Evolutionary conservation across 2,888 invertebrate species (phyloP), one percentile per base, ranked within the genome.

Genomic region (Elegia similella): DNA sequence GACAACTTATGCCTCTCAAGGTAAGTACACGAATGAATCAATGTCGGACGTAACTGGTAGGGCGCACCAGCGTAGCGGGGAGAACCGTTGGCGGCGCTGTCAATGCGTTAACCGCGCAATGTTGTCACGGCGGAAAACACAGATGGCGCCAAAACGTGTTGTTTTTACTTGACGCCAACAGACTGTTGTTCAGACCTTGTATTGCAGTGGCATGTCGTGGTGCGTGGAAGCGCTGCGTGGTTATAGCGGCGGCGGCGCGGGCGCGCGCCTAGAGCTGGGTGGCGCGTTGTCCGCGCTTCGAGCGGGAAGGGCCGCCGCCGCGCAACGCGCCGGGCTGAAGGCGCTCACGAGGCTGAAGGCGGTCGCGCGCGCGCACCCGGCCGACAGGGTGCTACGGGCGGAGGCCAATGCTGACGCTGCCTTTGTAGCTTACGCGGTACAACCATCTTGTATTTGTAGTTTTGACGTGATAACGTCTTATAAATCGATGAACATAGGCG

Each of bases 161-260:
- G n/a, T n/a, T n/a, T n/a, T n/a, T n/a, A n/a, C n/a, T n/a, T n/a
- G n/a, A n/a, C n/a, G n/a, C n/a, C n/a, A n/a, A n/a, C n/a, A n/a
- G n/a, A n/a, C n/a, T n/a, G n/a, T n/a, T n/a, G n/a, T n/a, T n/a
- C n/a, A n/a, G n/a, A n/a, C n/a, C n/a, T 23, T 23, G 23, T 3
- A 3, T 23, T 5, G 86, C 57, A 86, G 86, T 1, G 82, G 86
- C 29, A 79, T 86, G 70, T 86, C 83, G 66, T 98, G 98, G 98
- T 99, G 99, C 83, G 97, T 98, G 55, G 98, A 98, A 69, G 95
- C 96, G 17, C 96, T 99, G 54, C 97, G 98, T 78, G 95, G 96
- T 50, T 98, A 98, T n/a, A 59, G 94, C 94, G 78, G 92, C 97
- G 64, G 98, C n/a, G 94, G 95, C 66, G 90, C 98, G 96, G 90